Evolutionary conservation across 2,888 invertebrate species (phyloP).

Genomic region (Ceratothoa steindachneri): DNA sequence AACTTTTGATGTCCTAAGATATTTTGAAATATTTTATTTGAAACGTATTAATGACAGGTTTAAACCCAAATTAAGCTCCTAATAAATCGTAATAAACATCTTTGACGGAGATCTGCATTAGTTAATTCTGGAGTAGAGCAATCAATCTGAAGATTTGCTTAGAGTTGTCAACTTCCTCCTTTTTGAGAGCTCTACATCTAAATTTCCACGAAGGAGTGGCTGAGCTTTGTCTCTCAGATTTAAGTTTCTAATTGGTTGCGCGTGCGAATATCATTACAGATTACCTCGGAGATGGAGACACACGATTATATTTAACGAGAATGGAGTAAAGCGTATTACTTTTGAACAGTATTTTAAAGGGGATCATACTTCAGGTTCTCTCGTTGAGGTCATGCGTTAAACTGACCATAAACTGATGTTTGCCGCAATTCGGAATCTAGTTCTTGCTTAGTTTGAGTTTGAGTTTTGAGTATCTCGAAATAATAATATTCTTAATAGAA

Average conservation of each 20-base stretch:
- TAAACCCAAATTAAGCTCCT: no score
- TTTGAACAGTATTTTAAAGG: conserved; percentile 16
- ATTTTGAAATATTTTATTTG: no score
- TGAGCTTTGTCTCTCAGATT: background rate
- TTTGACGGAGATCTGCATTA: no score
- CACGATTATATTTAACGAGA: background rate
- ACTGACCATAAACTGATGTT: conserved; percentile 1
- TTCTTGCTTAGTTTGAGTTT: background rate
- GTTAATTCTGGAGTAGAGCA: conserved; percentile 2
- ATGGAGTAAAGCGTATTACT: background rate
- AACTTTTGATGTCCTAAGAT: no score
- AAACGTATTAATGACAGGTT: no score
- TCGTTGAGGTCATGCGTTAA: conserved; percentile 9
- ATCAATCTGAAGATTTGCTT: conserved; percentile 17
- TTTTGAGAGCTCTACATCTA: conserved; percentile 1
- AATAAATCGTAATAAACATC: no score
- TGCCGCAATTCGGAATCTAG: background rate
- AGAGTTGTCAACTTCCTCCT: background rate
- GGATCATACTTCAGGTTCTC: background rate
- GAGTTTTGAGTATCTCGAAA: no score
- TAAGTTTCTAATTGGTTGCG: conserved; percentile 2
- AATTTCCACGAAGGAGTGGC: background rate
- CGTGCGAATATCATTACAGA: conserved; percentile 3
- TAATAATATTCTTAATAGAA: background rate
- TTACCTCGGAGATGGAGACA: background rate